Percentiles rank a stretch among this genome's conserved stretches.
These are phyloP conservation scores for Autographa gamma DNA, from an alignment of 2,888 invertebrate species.

Conservation along the genomic window DNA sequence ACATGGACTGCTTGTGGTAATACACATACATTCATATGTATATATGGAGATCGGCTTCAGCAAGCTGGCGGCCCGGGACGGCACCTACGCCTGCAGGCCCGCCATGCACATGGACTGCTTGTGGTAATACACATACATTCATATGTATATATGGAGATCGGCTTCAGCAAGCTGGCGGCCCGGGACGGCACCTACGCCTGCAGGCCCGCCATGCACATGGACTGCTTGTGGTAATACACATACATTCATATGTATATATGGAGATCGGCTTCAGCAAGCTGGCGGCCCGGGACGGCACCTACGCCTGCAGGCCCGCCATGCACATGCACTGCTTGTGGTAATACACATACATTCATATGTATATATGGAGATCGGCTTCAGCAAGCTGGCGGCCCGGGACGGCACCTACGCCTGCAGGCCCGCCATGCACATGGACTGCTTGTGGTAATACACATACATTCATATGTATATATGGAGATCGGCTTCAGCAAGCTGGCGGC, in stretches of 20 bases:
- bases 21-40: too few species aligned
- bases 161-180: constrained; percentile 93
- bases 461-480: too few species aligned
- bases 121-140: too few species aligned
- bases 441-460: too few species aligned
- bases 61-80: constrained; percentile 92
- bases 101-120: constrained; percentile 99
- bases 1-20: constrained; percentile 97
- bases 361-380: constrained; percentile 98
- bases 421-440: constrained; percentile 98
- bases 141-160: too few species aligned
- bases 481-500: constrained; percentile 94
- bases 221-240: constrained; percentile 95
- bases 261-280: constrained; percentile 97
- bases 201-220: constrained; percentile 98
- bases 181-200: constrained; percentile 96
- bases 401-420: constrained; percentile 96
- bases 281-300: constrained; percentile 94
- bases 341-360: too few species aligned
- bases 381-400: constrained; percentile 92
- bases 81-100: constrained; percentile 95
- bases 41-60: constrained; percentile 98
- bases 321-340: constrained; percentile 98
- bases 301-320: constrained; percentile 95
- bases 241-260: too few species aligned